Percentiles rank a stretch among this genome's conserved stretches.
These are phyloP conservation scores for Erythrocebus patas DNA, from an alignment of 2,113 vertebrate genomes.

Conservation along the genomic window DNA sequence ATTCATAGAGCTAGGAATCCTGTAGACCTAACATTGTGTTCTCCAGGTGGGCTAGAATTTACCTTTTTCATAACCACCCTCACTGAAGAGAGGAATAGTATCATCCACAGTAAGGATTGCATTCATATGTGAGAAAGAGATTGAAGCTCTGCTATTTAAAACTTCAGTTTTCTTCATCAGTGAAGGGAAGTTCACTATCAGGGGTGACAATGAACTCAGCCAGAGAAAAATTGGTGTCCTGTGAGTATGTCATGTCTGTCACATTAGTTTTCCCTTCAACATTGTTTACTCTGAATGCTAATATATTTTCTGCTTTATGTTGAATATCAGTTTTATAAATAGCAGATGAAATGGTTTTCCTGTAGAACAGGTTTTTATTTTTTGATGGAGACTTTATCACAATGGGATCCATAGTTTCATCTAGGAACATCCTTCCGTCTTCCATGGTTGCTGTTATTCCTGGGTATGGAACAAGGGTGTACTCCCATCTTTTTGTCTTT, in stretches of 20 bases:
- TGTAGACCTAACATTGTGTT: background rate
- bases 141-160: background rate
- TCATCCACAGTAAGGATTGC: background rate
- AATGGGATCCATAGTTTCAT: background rate
- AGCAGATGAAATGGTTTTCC: background rate
- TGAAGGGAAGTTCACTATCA: background rate
- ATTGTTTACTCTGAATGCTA: background rate
- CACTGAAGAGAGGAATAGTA: background rate
- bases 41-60: background rate
- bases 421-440: background rate
- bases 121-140: background rate
- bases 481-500: background rate
- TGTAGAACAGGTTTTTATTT: background rate
- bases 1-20: background rate
- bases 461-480: background rate
- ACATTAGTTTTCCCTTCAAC: background rate
- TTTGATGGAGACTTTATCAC: background rate
- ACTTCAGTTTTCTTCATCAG: background rate
- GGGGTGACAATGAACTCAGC: background rate
- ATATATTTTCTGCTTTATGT: background rate
- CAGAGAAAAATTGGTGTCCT: background rate
- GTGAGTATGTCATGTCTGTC: background rate
- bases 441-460: background rate
- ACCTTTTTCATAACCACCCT: background rate
- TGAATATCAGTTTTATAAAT: background rate